Conservation (phyloP, 2,113 vertebrate genomes). For the Proterorhinus semilunaris region DNA sequence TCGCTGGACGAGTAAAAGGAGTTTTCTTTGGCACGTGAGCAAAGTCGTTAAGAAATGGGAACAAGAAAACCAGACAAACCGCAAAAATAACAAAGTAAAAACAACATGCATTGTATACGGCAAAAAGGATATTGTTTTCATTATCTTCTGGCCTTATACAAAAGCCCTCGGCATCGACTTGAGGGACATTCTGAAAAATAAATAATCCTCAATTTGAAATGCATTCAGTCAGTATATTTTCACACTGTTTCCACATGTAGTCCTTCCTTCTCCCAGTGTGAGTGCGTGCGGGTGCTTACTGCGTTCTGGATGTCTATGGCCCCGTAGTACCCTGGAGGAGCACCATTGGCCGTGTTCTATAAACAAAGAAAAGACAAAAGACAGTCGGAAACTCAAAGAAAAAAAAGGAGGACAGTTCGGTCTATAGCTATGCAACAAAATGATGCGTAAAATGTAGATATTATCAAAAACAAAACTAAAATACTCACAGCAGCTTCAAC, state of each 20-base stretch:
- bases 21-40: constrained; percentile 95
- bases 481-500: constrained; percentile 93
- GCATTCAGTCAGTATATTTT: no score
- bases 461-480: background rate
- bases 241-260: no score
- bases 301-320: constrained; percentile 73
- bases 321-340: constrained; percentile 63
- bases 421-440: background rate
- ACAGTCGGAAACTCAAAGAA: constrained; percentile 48
- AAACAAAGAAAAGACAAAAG: constrained; percentile 34
- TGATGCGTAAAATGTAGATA: background rate
- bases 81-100: background rate
- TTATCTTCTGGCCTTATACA: constrained; percentile 92
- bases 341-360: constrained; percentile 72
- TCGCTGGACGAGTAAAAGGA: constrained; percentile 95
- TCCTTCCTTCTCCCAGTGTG: no score
- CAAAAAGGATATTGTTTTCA: constrained; percentile 91
- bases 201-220: background rate
- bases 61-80: background rate
- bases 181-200: constrained; percentile 86
- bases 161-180: constrained; percentile 94
- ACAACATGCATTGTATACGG: no score
- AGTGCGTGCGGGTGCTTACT: constrained; percentile 46
- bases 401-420: background rate
- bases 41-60: constrained; percentile 77